Evolutionary conservation across 1,140 invertebrate genomes (phyloP).

Genomic region (Melanaphis sacchari): DNA sequence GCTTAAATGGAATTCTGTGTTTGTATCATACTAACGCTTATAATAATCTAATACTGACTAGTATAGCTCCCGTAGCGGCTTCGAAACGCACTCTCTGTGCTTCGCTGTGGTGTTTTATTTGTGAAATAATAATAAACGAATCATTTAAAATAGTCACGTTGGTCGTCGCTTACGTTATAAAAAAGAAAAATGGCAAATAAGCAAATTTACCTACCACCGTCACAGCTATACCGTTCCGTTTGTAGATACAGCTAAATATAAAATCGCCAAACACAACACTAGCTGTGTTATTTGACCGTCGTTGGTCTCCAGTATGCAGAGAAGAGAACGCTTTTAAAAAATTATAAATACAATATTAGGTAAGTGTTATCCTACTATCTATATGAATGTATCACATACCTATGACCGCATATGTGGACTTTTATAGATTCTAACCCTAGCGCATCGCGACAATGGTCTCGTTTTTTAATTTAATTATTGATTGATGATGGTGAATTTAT

Average conservation of each 20-base stretch:
- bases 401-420: no score
- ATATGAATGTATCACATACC: not conserved
- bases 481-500: not conserved
- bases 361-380: not conserved
- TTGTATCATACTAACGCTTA: not conserved
- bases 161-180: not conserved
- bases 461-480: not conserved
- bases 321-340: not conserved
- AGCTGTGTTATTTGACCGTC: not conserved
- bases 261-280: not conserved
- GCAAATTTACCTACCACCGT: not conserved
- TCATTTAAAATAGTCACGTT: not conserved
- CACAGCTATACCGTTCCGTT: not conserved
- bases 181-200: conserved; percentile 17
- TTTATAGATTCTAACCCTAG: not conserved
- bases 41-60: not conserved
- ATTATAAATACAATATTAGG: not conserved
- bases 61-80: not conserved
- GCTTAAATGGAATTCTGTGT: not conserved
- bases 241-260: not conserved
- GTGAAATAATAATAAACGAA: not conserved
- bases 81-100: not conserved
- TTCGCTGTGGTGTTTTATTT: not conserved
- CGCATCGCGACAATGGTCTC: not conserved
- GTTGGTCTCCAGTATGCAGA: not conserved